These are phyloP conservation scores for Ochropacha duplaris DNA, from an alignment of 2,888 invertebrate genomes.

Conservation along the genomic window DNA sequence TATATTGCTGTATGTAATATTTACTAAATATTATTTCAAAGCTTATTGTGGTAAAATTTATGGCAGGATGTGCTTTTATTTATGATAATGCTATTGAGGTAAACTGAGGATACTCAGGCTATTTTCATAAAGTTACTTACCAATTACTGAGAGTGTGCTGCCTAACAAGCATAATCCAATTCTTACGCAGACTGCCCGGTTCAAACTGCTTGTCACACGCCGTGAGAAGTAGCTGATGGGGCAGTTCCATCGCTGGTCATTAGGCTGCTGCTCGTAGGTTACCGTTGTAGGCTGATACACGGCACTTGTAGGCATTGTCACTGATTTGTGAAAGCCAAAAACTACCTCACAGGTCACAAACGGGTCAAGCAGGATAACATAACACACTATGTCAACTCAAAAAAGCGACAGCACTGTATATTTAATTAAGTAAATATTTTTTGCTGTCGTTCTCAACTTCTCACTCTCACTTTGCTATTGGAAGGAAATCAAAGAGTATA, in stretches of 20 bases:
- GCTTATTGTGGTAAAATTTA: no score
- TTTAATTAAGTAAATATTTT: neutral
- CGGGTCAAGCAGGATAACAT: slow-evolving; percentile 30
- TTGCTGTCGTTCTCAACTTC: no score
- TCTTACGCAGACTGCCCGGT: slow-evolving; percentile 68
- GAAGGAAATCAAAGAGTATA: no score
- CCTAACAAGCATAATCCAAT: slow-evolving; percentile 71
- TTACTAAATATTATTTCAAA: no score
- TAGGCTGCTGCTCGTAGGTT: slow-evolving; percentile 86
- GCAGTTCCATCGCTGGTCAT: slow-evolving; percentile 81
- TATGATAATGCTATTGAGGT: no score
- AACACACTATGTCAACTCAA: slow-evolving; percentile 14
- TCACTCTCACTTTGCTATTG: no score
- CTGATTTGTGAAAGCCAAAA: slow-evolving; percentile 23
- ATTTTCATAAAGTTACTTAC: slow-evolving; percentile 45
- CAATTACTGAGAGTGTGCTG: slow-evolving; percentile 69
- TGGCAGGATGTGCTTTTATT: no score
- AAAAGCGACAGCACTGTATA: slow-evolving; percentile 13
- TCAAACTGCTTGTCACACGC: slow-evolving; percentile 75
- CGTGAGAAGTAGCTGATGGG: slow-evolving; percentile 82
- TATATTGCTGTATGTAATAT: no score
- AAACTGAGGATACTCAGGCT: neutral
- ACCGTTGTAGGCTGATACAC: slow-evolving; percentile 91
- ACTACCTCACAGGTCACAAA: slow-evolving; percentile 23
- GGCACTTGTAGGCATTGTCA: slow-evolving; percentile 86